phyloP scores from a whole-genome alignment of 92 coral and sea anemone species.

The Muricea muricata region DNA sequence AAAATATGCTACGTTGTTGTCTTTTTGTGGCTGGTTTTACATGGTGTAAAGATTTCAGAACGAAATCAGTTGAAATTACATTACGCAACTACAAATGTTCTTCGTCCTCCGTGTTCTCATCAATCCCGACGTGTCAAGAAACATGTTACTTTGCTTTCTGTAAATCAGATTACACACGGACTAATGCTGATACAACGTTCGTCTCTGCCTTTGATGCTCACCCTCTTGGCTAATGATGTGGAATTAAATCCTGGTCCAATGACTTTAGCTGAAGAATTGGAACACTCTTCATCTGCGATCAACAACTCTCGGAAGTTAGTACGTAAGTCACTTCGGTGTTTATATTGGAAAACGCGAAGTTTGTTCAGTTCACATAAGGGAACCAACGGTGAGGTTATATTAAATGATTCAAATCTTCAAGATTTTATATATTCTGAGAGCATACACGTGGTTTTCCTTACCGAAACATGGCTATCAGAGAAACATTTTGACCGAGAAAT shows the following conservation, averaged over 20 bases:
- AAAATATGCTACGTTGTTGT: neutral
- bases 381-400: neutral
- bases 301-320: too few relatives aligned
- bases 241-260: constrained; percentile 4
- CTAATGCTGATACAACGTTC: neutral
- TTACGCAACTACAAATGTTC: neutral
- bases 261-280: too few relatives aligned
- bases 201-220: neutral
- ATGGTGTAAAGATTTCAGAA: neutral
- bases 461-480: constrained; percentile 47
- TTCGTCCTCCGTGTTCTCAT: neutral
- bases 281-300: too few relatives aligned
- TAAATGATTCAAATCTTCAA: neutral
- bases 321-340: neutral
- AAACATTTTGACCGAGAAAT: constrained; percentile 40
- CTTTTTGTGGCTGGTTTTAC: neutral
- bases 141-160: constrained; percentile 2
- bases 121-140: neutral
- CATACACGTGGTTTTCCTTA: constrained; percentile 1
- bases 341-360: neutral
- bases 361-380: neutral
- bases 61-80: neutral
- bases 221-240: constrained; percentile 1
- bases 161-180: neutral
- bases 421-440: neutral